These are phyloP conservation scores for Dasyornis broadbenti DNA, from an alignment of 2,113 vertebrate genomes.

Conservation along the genomic window DNA sequence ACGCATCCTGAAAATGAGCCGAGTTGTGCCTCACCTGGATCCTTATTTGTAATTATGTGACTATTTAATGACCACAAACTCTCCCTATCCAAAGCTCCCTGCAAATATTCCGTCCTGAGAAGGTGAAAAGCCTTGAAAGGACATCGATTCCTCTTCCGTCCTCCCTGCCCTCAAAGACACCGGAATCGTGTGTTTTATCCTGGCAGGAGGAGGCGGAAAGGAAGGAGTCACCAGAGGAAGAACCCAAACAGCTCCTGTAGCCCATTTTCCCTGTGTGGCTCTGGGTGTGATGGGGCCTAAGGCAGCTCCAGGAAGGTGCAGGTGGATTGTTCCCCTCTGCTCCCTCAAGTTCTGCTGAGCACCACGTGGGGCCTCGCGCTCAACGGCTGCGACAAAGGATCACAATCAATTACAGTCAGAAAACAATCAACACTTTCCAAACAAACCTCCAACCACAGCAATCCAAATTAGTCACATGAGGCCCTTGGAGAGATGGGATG, in stretches of 20 bases:
- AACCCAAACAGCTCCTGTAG: background rate
- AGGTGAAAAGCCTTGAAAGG: background rate
- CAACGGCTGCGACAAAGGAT: background rate
- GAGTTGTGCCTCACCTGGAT: background rate
- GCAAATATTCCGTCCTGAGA: background rate
- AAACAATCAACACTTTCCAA: background rate
- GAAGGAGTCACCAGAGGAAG: background rate
- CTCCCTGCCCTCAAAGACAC: background rate
- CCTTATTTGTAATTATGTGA: background rate
- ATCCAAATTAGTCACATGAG: background rate
- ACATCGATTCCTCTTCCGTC: background rate
- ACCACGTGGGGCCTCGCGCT: accelerated
- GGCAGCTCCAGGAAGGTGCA: background rate
- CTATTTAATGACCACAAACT: background rate
- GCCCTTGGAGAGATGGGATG: background rate
- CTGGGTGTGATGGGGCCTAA: accelerated
- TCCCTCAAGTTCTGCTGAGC: accelerated
- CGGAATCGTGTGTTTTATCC: accelerated
- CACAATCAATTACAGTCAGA: background rate
- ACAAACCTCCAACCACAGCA: accelerated
- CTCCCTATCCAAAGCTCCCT: background rate
- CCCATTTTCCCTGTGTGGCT: accelerated
- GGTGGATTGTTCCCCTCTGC: background rate
- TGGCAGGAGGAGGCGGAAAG: background rate
- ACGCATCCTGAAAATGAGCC: accelerated